These are phyloP conservation scores for Neoseiulus cucumeris DNA, from an alignment of 1,140 invertebrate species.

Conservation along the genomic window DNA sequence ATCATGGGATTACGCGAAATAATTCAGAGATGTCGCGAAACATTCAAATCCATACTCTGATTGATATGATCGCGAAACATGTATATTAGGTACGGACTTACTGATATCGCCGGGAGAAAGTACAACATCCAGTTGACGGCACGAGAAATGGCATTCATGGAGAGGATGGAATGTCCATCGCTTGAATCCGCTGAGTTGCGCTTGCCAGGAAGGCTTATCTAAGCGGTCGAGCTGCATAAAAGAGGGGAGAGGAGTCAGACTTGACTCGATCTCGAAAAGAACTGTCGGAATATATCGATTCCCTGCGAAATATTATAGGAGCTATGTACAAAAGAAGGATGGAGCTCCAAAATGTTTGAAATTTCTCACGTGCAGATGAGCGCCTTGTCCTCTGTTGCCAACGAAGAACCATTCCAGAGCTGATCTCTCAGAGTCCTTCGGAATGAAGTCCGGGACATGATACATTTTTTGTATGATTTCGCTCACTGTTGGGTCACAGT, in stretches of 20 bases:
- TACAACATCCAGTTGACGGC: constrained; percentile 42
- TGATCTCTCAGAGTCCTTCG: constrained; percentile 54
- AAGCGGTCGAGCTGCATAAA: constrained; percentile 64
- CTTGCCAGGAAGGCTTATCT: constrained; percentile 76
- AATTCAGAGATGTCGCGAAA: too few relatives aligned
- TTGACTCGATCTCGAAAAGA: neutral
- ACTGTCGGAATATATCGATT: neutral
- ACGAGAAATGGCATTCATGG: constrained; percentile 61
- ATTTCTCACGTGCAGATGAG: constrained; percentile 67
- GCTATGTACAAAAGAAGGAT: neutral
- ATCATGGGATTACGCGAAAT: too few relatives aligned
- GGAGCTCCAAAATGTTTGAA: neutral
- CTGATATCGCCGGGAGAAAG: constrained; percentile 72
- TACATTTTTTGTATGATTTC: constrained; percentile 56
- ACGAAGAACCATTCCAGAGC: constrained; percentile 88
- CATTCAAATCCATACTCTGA: neutral
- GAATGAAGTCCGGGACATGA: constrained; percentile 64
- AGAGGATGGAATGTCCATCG: constrained; percentile 66
- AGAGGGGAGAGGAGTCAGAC: constrained; percentile 5
- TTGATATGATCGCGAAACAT: neutral
- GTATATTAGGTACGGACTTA: constrained; percentile 32
- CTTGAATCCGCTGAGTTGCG: constrained; percentile 64
- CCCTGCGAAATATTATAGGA: neutral
- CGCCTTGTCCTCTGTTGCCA: constrained; percentile 73
- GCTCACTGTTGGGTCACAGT: constrained; percentile 58